Evolutionary conservation across 2,113 vertebrate species (phyloP).

Genomic region (Polypterus bichir): DNA sequence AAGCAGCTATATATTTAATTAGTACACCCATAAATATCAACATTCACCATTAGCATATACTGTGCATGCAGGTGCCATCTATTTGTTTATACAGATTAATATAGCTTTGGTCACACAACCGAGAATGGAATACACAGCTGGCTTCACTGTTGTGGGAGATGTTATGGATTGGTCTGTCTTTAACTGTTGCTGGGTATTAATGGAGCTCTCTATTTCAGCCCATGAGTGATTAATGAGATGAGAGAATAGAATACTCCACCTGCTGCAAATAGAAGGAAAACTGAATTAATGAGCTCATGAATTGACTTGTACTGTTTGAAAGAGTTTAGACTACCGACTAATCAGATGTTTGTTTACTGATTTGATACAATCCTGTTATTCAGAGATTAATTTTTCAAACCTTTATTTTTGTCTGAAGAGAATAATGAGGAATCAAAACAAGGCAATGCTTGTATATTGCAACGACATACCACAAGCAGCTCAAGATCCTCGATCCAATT

Average conservation of each 20-base stretch:
- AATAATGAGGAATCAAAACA: no score
- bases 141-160: slow-evolving; percentile 26
- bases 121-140: slow-evolving; percentile 24
- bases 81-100: slow-evolving; percentile 25
- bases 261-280: slow-evolving; percentile 38
- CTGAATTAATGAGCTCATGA: slow-evolving; percentile 36
- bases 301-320: slow-evolving; percentile 13
- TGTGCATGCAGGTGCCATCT: slow-evolving; percentile 12
- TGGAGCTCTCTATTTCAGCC: slow-evolving; percentile 37
- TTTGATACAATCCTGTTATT: slow-evolving; percentile 30
- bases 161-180: slow-evolving; percentile 35
- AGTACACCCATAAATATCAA: no score
- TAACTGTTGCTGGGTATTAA: slow-evolving; percentile 39
- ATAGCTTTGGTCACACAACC: slow-evolving; percentile 25
- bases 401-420: no score
- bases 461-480: no score
- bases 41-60: no score
- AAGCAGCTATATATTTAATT: no score
- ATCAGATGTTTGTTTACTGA: slow-evolving; percentile 30
- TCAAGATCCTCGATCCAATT: no score
- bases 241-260: slow-evolving; percentile 46
- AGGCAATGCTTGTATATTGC: no score
- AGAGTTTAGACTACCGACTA: slow-evolving; percentile 23
- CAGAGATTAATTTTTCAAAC: slow-evolving; percentile 18
- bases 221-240: slow-evolving; percentile 48